phyloP scores from a whole-genome alignment of 2,113 vertebrate species.

The Jaculus jaculus region DNA sequence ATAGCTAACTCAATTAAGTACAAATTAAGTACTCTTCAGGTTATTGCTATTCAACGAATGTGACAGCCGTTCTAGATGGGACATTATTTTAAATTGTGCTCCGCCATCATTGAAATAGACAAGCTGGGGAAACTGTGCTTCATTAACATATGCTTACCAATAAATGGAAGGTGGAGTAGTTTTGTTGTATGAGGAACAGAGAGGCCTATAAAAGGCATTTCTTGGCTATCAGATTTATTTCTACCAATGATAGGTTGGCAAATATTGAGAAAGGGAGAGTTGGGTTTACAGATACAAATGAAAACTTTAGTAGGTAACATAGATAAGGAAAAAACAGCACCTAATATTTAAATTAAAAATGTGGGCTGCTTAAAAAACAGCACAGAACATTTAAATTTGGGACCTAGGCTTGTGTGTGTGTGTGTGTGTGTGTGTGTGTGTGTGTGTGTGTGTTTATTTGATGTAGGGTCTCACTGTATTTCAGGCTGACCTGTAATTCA shows the following conservation, averaged over 20 bases:
- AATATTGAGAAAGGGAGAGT: constrained; percentile 36
- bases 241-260: neutral
- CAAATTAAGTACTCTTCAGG: constrained; percentile 54
- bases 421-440: too few relatives aligned
- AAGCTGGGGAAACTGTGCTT: neutral
- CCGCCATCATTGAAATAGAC: neutral
- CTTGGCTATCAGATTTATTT: neutral
- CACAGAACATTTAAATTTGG: constrained; percentile 20
- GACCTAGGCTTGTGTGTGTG: neutral
- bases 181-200: neutral
- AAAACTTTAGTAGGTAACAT: constrained; percentile 12
- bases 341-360: constrained; percentile 51
- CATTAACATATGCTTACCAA: neutral
- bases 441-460: too few relatives aligned
- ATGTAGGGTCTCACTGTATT: too few relatives aligned
- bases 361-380: neutral
- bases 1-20: constrained; percentile 75
- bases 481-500: too few relatives aligned
- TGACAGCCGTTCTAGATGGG: constrained; percentile 48
- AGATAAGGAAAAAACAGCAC: constrained; percentile 20
- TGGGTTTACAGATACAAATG: neutral
- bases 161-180: neutral
- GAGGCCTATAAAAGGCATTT: constrained; percentile 5
- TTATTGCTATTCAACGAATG: neutral
- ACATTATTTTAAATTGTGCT: constrained; percentile 18